phyloP scores from a whole-genome alignment of 2,888 invertebrate species.

The Oscheius sp. region DNA sequence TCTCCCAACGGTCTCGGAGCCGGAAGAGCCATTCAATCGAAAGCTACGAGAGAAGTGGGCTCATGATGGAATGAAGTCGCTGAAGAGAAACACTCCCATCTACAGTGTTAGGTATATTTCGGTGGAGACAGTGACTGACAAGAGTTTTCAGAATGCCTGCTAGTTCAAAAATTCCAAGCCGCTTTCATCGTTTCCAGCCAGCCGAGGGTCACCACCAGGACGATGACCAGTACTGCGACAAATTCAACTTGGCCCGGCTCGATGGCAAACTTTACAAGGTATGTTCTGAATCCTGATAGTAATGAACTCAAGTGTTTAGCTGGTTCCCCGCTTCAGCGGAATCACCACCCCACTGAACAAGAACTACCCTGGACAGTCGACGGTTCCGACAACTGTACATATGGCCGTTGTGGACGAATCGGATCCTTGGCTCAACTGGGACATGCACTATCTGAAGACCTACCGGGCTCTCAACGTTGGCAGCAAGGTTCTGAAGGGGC shows the following conservation, averaged over 20 bases:
- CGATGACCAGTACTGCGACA: slow-evolving; percentile 9
- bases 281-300: not conserved
- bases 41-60: slow-evolving; percentile 33
- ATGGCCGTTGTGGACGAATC: slow-evolving; percentile 26
- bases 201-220: not conserved
- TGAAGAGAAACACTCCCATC: slow-evolving; percentile 19
- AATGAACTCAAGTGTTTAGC: not conserved
- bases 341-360: slow-evolving; percentile 12
- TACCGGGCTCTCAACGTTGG: slow-evolving; percentile 20
- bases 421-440: slow-evolving; percentile 31
- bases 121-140: not conserved
- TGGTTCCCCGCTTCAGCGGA: slow-evolving; percentile 19
- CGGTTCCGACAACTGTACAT: slow-evolving; percentile 6
- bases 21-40: slow-evolving; percentile 29
- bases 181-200: slow-evolving; percentile 17
- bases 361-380: slow-evolving; percentile 2
- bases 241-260: slow-evolving; percentile 19
- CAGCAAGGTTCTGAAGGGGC: slow-evolving; percentile 3
- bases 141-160: slow-evolving; percentile 14
- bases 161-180: not conserved
- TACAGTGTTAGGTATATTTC: not conserved
- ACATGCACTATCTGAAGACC: slow-evolving; percentile 25
- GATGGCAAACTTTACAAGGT: slow-evolving; percentile 26
- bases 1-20: slow-evolving; percentile 16
- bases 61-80: slow-evolving; percentile 31